Evolutionary conservation across 2,888 invertebrate genomes (phyloP).

Genomic region (Aporophyla nigra): DNA sequence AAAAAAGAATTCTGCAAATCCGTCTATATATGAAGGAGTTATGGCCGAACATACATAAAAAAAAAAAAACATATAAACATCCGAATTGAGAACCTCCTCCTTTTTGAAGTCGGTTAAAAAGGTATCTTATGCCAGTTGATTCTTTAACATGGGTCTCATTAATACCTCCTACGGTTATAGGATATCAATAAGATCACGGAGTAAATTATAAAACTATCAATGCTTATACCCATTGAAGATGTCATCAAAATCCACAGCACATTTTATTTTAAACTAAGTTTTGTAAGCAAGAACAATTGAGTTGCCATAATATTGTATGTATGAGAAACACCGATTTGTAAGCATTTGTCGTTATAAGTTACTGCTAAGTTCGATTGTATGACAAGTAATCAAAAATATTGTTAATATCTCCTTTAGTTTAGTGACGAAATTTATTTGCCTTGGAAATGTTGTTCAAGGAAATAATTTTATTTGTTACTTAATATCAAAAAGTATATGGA

Average conservation of each 20-base stretch:
- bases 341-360: conserved; percentile 63
- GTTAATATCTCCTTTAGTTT: conserved; percentile 48
- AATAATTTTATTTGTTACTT: not conserved
- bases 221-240: not conserved
- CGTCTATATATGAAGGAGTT: too few species aligned
- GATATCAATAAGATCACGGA: too few species aligned
- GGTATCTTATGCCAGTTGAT: too few species aligned
- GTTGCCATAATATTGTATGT: conserved; percentile 71
- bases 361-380: conserved; percentile 28
- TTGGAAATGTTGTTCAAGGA: conserved; percentile 56
- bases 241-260: conserved; percentile 24
- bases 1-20: too few species aligned
- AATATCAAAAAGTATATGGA: not conserved
- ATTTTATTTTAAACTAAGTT: not conserved
- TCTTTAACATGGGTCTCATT: too few species aligned
- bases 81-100: too few species aligned
- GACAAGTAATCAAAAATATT: conserved; percentile 38
- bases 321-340: conserved; percentile 35
- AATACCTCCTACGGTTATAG: too few species aligned
- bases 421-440: conserved; percentile 33
- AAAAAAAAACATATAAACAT: too few species aligned
- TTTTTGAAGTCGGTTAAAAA: too few species aligned
- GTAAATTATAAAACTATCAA: not conserved
- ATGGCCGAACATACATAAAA: too few species aligned
- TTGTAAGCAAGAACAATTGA: conserved; percentile 45